Evolutionary conservation across 92 coral and sea anemone species (phyloP).

Genomic region (Epizoanthus illoricatus): DNA sequence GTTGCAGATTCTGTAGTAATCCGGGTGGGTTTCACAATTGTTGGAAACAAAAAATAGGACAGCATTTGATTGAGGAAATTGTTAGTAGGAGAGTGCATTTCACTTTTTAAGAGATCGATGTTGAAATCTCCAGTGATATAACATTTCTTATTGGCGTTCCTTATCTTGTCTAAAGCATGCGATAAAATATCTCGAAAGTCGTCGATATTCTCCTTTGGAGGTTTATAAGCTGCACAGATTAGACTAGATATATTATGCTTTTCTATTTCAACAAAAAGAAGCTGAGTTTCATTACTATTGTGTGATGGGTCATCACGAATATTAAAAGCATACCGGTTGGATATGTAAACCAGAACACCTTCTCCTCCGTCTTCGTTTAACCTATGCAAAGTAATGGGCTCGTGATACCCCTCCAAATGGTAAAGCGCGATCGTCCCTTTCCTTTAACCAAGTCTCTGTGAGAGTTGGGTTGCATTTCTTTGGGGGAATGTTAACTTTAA

Average conservation of each 20-base stretch:
- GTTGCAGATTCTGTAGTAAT: background rate
- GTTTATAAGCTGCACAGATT: background rate
- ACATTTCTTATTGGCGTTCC: background rate
- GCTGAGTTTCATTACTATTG: constrained; percentile 5
- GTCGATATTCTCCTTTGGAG: too few relatives aligned
- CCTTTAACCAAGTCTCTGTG: constrained; percentile 1
- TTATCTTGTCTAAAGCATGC: background rate
- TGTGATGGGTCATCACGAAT: constrained; percentile 10
- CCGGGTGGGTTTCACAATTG: background rate
- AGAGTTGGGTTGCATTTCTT: too few relatives aligned
- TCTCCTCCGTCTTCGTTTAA: background rate
- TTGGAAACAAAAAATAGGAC: too few relatives aligned
- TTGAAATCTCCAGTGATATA: background rate
- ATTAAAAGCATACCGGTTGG: background rate
- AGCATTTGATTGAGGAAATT: too few relatives aligned
- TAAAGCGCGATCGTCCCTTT: background rate
- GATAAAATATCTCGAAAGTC: background rate
- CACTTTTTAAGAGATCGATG: background rate
- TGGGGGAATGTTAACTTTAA: too few relatives aligned
- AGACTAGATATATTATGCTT: constrained; percentile 5
- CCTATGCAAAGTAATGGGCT: background rate
- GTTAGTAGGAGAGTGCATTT: too few relatives aligned
- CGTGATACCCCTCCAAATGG: background rate
- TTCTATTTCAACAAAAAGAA: background rate
- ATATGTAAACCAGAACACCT: constrained; percentile 11